Conservation (phyloP, 2,113 vertebrate genomes). For the Sceloporus undulatus region DNA sequence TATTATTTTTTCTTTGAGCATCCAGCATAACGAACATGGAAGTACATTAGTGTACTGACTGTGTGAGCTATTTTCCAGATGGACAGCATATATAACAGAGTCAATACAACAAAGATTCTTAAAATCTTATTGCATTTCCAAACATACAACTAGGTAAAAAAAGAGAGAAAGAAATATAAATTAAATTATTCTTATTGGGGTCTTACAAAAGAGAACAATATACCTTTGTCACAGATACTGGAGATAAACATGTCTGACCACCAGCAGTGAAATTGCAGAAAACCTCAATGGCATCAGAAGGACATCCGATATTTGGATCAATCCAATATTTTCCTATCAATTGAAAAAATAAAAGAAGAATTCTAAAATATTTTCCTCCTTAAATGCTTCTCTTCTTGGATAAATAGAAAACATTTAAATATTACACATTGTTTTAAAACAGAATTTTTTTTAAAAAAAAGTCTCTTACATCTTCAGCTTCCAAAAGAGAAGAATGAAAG, state of each 20-base stretch:
- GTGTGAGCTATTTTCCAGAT: not conserved
- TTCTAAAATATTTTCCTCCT: slow-evolving; percentile 1
- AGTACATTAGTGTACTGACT: not conserved
- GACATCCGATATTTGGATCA: slow-evolving; percentile 96
- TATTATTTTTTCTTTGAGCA: not conserved
- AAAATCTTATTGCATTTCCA: not conserved
- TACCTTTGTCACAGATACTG: slow-evolving; percentile 90
- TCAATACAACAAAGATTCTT: not conserved
- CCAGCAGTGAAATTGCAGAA: slow-evolving; percentile 98
- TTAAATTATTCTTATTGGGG: slow-evolving; percentile 4
- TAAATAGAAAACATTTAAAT: not conserved
- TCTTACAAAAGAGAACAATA: slow-evolving; percentile 23
- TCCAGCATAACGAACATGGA: not conserved
- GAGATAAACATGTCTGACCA: slow-evolving; percentile 94
- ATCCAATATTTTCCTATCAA: slow-evolving; percentile 94
- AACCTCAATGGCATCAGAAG: slow-evolving; percentile 94
- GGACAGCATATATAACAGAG: not conserved
- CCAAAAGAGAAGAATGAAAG: not conserved
- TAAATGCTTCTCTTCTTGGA: not conserved
- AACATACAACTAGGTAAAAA: not conserved
- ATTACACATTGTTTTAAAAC: not conserved
- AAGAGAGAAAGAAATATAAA: not conserved
- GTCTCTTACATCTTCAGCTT: not conserved
- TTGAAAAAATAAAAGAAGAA: slow-evolving; percentile 48
- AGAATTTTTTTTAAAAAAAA: not conserved